A percentile compares a stretch with the other conserved stretches of the same genome.
Conservation (phyloP, 2,797 vertebrate genomes). For the Peromyscus aztecus region DNA sequence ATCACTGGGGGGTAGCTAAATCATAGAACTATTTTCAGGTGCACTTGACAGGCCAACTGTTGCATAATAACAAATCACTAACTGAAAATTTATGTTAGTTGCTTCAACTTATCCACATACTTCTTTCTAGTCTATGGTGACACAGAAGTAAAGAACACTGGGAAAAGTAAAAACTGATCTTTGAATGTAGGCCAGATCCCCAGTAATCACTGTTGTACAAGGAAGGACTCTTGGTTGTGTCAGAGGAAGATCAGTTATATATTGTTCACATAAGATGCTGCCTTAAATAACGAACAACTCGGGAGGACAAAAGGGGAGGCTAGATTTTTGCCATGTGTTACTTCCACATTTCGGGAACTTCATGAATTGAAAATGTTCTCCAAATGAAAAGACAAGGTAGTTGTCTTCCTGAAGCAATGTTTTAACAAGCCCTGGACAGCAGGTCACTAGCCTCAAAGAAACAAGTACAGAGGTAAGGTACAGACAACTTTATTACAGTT, state of each 20-base stretch:
- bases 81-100: slow-evolving; percentile 36
- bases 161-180: slow-evolving; percentile 36
- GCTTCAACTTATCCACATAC: slow-evolving; percentile 16
- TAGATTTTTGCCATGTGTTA: background rate
- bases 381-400: slow-evolving; percentile 46
- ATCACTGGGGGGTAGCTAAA: background rate
- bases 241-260: background rate
- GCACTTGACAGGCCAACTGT: background rate
- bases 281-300: slow-evolving; percentile 9
- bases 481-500: slow-evolving; percentile 89
- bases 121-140: background rate
- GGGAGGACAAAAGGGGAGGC: background rate
- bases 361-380: slow-evolving; percentile 29
- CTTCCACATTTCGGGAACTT: slow-evolving; percentile 24
- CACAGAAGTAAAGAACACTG: background rate
- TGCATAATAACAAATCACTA: slow-evolving; percentile 42
- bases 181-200: background rate
- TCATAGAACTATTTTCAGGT: slow-evolving; percentile 43
- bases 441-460: slow-evolving; percentile 78
- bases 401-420: slow-evolving; percentile 20
- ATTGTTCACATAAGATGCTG: background rate
- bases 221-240: background rate
- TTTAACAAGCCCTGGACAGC: background rate
- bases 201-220: slow-evolving; percentile 28
- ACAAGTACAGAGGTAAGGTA: slow-evolving; percentile 85